Percentiles rank a stretch among this genome's conserved stretches.
phyloP scores from a whole-genome alignment of 2,113 vertebrate species.

The Plectropomus leopardus region DNA sequence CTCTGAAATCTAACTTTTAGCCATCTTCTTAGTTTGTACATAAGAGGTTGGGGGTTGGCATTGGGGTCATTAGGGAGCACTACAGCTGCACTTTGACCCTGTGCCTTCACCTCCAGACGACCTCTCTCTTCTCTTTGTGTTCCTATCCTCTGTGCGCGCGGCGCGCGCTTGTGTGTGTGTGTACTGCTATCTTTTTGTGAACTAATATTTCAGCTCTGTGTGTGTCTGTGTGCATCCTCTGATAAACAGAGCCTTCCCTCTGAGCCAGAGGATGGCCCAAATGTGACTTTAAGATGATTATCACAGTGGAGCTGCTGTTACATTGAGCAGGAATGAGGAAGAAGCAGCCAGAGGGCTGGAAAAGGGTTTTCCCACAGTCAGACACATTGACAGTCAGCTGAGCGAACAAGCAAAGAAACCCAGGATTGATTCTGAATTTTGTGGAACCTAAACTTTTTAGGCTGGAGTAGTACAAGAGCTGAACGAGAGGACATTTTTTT shows the following conservation, averaged over 20 bases:
- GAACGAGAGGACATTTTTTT: not conserved
- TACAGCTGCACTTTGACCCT: slow-evolving; percentile 5
- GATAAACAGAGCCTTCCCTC: slow-evolving; percentile 71
- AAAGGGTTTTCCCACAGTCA: slow-evolving; percentile 60
- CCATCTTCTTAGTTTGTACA: not conserved
- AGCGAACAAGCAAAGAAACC: slow-evolving; percentile 38
- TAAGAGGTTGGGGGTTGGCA: not conserved
- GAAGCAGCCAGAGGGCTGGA: slow-evolving; percentile 46
- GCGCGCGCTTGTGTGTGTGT: not conserved
- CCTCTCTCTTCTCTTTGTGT: not conserved
- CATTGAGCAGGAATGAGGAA: slow-evolving; percentile 75
- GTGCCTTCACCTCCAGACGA: slow-evolving; percentile 10
- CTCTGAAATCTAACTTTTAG: not conserved
- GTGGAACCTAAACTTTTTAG: slow-evolving; percentile 31
- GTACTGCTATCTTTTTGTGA: not conserved
- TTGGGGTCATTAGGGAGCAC: not conserved
- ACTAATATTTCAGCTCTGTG: slow-evolving; percentile 19
- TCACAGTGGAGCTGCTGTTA: slow-evolving; percentile 48
- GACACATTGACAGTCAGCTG: slow-evolving; percentile 64
- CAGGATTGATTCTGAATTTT: not conserved
- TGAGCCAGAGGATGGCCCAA: slow-evolving; percentile 27
- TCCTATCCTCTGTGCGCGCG: not conserved
- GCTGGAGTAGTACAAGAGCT: not conserved
- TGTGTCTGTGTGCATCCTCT: slow-evolving; percentile 53
- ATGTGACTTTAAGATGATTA: slow-evolving; percentile 67